Evolutionary conservation across 2,113 vertebrate species (phyloP), one percentile per base, ranked within the genome.

Genomic region (Silurus meridionalis): DNA sequence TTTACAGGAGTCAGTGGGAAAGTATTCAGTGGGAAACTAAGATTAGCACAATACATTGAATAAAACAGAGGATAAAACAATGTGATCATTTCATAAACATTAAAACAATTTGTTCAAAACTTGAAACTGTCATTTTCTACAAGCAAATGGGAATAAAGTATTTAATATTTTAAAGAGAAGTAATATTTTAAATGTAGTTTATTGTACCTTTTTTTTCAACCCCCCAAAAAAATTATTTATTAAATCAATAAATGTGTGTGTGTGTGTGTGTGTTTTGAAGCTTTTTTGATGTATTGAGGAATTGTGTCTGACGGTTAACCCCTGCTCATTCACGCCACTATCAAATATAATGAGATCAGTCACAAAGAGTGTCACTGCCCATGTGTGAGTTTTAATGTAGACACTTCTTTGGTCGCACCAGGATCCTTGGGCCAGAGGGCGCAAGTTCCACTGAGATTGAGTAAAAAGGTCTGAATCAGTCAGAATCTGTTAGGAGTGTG

Each of bases 1-100:
- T 91, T 94, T 93, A 94, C 92, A 94, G 92, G 95, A 93, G 94
- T 93, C 95, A 72, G 81, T 23, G 58, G 66, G 75, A 86, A 69
- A 19, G 52, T 53, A 71, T 37, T 86, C 67, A 72, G 81, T 23
- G 58, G 66, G 75, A 86, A 69, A 19, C 58, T 53, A 78, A 71
- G 52, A 57, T 48, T 57, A 74, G 19, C 11, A 53, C 46, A 71
- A 21, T n/a, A 19, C 11, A 21, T 25, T 55, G 64, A 58, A 50
- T 3, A 71, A 21, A 37, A 19, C 11, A 21, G 48, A 63, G 64
- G 58, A 50, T 3, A 66, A 69, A 25, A 58, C 7, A 13, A 21
- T 46, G 77, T 19, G 57, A 4, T 37, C 19, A 60, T 46, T 19
- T 14, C 5, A 25, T 71, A 71, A 46, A 7, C 25, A 7, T 8